phyloP scores from a whole-genome alignment of 2,113 vertebrate genomes.

The Brachionichthys hirsutus region DNA sequence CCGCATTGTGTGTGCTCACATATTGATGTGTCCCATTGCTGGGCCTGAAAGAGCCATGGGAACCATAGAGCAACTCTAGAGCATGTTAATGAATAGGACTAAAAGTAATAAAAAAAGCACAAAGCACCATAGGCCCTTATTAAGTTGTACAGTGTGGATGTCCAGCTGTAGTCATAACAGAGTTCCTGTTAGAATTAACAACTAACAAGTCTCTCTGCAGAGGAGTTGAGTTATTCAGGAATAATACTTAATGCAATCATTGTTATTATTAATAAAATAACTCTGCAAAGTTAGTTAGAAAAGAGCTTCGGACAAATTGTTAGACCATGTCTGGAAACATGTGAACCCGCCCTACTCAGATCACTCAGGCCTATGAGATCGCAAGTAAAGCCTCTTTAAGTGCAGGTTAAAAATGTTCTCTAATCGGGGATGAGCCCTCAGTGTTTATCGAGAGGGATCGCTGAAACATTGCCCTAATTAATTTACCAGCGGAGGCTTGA shows the following conservation, averaged over 20 bases:
- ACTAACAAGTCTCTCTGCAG: too few species aligned
- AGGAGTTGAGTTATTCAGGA: too few species aligned
- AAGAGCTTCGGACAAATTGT: conserved; percentile 33
- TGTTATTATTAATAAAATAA: conserved; percentile 1
- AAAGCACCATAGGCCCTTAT: conserved; percentile 25
- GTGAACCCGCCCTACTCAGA: conserved; percentile 33
- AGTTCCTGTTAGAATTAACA: conserved; percentile 2
- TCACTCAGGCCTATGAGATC: conserved; percentile 66
- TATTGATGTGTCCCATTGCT: conserved; percentile 68
- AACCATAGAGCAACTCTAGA: conserved; percentile 38
- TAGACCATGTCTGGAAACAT: conserved; percentile 27
- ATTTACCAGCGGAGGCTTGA: conserved; percentile 62
- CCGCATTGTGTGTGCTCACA: conserved; percentile 74
- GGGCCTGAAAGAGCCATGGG: conserved; percentile 47
- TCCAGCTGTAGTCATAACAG: conserved; percentile 1
- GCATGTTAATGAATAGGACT: conserved; percentile 8
- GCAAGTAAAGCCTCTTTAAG: conserved; percentile 66
- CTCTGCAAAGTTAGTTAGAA: conserved; percentile 14
- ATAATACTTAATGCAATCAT: conserved; percentile 10
- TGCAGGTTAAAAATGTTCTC: conserved; percentile 74
- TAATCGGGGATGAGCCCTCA: conserved; percentile 74
- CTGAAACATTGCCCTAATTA: conserved; percentile 76
- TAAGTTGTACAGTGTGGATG: conserved; percentile 8
- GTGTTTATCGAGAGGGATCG: conserved; percentile 70
- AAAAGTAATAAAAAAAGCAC: conserved; percentile 50